phyloP scores from a whole-genome alignment of 2,113 vertebrate genomes.

The Thinocorus orbignyianus region DNA sequence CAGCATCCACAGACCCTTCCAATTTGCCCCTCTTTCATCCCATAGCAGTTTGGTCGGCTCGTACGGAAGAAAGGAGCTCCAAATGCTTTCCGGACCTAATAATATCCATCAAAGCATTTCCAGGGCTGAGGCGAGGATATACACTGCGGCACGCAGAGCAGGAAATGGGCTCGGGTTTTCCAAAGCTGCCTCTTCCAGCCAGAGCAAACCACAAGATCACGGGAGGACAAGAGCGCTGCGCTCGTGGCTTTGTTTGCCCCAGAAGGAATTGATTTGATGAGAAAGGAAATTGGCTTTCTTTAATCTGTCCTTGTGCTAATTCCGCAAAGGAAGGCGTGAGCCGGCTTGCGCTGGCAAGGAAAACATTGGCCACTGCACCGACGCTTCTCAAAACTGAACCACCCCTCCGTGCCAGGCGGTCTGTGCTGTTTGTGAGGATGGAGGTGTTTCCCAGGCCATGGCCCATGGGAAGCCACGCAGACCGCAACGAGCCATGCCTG shows the following conservation, averaged over 20 bases:
- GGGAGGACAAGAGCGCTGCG: not conserved
- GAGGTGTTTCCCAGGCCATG: not conserved
- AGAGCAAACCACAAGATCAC: conserved; percentile 57
- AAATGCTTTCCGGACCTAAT: conserved; percentile 71
- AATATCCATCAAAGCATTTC: conserved; percentile 76
- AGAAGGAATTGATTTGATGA: conserved; percentile 68
- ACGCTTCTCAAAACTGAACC: conserved; percentile 9
- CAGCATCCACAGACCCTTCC: conserved; percentile 41
- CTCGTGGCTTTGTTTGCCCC: conserved; percentile 51
- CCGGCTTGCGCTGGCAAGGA: not conserved
- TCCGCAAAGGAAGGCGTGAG: conserved; percentile 61
- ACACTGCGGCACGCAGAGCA: conserved; percentile 43
- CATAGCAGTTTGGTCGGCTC: not conserved
- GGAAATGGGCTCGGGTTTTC: conserved; percentile 58
- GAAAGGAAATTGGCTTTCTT: conserved; percentile 67
- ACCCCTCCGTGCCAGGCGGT: not conserved
- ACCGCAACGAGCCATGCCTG: accelerated
- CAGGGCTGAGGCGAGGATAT: conserved; percentile 54
- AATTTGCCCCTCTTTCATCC: conserved; percentile 66
- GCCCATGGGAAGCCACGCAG: not conserved
- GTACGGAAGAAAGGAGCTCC: conserved; percentile 61
- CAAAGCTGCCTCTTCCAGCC: conserved; percentile 41
- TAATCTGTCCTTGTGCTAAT: conserved; percentile 69
- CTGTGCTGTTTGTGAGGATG: not conserved
- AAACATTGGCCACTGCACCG: not conserved